These are phyloP conservation scores for Distichodus sexfasciatus DNA, from an alignment of 2,797 vertebrate species.

Conservation along the genomic window DNA sequence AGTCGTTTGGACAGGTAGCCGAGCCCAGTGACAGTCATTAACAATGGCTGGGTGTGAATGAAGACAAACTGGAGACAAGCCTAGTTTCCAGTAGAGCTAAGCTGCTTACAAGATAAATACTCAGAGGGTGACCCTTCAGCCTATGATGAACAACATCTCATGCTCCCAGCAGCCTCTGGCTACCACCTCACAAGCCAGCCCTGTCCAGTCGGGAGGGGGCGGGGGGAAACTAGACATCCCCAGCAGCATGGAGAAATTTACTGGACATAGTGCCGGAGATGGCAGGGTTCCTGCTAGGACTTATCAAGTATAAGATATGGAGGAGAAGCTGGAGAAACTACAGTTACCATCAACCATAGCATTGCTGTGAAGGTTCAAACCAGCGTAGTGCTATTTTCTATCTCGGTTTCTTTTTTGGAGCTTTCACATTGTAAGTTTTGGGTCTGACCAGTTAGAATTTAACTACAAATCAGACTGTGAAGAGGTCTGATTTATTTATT, in stretches of 20 bases:
- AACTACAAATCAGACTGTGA: no score
- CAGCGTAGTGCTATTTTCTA: no score
- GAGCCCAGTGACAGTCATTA: slow-evolving; percentile 62
- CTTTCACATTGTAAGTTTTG: no score
- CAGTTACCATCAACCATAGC: slow-evolving; percentile 77
- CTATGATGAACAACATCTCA: slow-evolving; percentile 64
- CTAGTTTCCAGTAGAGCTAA: slow-evolving; percentile 60
- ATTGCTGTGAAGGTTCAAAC: neutral
- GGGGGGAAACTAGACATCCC: neutral
- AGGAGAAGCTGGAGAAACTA: slow-evolving; percentile 55
- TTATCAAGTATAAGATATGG: slow-evolving; percentile 45
- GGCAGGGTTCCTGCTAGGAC: neutral
- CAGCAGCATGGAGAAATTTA: slow-evolving; percentile 15
- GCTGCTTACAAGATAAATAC: slow-evolving; percentile 70
- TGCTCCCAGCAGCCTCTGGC: slow-evolving; percentile 33
- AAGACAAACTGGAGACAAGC: slow-evolving; percentile 71
- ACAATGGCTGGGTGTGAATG: slow-evolving; percentile 66
- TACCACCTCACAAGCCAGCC: slow-evolving; percentile 28
- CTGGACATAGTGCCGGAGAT: slow-evolving; percentile 4
- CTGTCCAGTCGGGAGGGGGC: slow-evolving; percentile 3
- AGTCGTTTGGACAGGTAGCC: slow-evolving; percentile 37
- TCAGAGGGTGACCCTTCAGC: slow-evolving; percentile 54
- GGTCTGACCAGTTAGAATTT: no score
- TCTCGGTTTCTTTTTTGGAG: no score
- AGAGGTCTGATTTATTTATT: no score